These are phyloP conservation scores for Gnatocerus cornutus DNA, from an alignment of 2,888 invertebrate genomes.

Conservation along the genomic window DNA sequence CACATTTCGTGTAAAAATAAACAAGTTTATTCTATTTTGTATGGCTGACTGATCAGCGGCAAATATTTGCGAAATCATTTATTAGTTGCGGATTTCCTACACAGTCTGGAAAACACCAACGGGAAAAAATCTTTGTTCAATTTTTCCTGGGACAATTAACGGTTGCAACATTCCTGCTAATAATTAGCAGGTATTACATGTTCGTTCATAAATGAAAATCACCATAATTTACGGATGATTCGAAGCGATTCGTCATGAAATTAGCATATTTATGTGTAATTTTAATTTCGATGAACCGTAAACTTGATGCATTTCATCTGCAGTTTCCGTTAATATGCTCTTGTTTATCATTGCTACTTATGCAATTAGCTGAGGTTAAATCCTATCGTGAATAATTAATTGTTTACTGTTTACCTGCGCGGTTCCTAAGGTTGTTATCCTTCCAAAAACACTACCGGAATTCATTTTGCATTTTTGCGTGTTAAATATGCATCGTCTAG, in stretches of 20 bases:
- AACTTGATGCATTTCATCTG: not conserved
- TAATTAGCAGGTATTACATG: not conserved
- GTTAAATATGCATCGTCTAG: not conserved
- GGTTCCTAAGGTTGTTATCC: not conserved
- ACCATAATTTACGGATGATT: not conserved
- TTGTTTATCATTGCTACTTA: not conserved
- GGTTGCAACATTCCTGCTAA: not conserved
- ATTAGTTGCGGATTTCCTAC: slow-evolving; percentile 6
- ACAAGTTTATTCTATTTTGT: too few species aligned
- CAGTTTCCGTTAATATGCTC: not conserved
- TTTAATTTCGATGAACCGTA: not conserved
- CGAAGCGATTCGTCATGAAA: not conserved
- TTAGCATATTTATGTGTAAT: not conserved
- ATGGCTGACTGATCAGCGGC: too few species aligned
- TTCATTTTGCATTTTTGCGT: not conserved
- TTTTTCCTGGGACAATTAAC: slow-evolving; percentile 2
- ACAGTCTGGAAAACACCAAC: slow-evolving; percentile 1
- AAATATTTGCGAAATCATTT: not conserved
- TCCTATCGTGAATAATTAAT: not conserved
- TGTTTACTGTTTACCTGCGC: slow-evolving; percentile 3
- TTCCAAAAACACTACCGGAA: not conserved
- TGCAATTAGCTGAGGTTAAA: not conserved
- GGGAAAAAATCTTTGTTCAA: not conserved
- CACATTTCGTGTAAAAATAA: too few species aligned
- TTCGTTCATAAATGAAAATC: not conserved